Percentiles rank a stretch among this genome's conserved stretches.
These are phyloP conservation scores for Julus scandinavius DNA, from an alignment of 2,888 invertebrate genomes.

Conservation along the genomic window DNA sequence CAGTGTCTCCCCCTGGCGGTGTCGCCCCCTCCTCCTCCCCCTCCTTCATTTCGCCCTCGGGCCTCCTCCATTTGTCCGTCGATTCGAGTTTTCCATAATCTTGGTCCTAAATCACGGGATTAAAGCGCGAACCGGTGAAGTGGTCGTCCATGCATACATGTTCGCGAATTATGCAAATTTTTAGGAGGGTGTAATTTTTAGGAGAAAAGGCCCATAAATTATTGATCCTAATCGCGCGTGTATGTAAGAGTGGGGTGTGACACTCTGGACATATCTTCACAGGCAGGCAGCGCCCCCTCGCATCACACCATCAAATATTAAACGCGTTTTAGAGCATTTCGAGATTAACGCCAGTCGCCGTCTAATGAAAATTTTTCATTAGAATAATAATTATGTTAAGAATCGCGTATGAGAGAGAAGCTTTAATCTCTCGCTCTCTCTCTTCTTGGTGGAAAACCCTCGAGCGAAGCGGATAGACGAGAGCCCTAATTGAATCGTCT, in stretches of 20 bases:
- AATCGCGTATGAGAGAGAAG: not conserved
- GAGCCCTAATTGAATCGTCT: not conserved
- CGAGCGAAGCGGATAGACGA: not conserved
- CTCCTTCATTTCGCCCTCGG: not conserved
- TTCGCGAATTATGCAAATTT: conserved; percentile 59
- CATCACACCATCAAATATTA: not conserved
- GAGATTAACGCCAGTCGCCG: not conserved
- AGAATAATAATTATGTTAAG: conserved; percentile 1
- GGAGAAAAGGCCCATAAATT: conserved; percentile 57
- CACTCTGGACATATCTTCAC: not conserved
- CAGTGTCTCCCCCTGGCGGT: too few relatives aligned
- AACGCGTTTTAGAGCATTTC: not conserved
- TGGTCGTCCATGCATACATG: conserved; percentile 58
- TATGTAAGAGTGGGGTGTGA: not conserved
- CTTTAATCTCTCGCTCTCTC: not conserved
- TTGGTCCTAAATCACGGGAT: conserved; percentile 55
- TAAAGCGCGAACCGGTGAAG: conserved; percentile 56
- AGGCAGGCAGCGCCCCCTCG: not conserved
- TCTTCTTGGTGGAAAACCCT: not conserved
- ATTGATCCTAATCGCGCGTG: conserved; percentile 55
- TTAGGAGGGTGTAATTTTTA: conserved; percentile 56
- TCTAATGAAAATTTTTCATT: conserved; percentile 1
- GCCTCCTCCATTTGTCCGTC: conserved; percentile 45
- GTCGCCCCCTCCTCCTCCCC: not conserved
- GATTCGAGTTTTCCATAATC: conserved; percentile 49